Evolutionary conservation across 2,113 vertebrate genomes (phyloP).

Genomic region (Rhinogobius similis): DNA sequence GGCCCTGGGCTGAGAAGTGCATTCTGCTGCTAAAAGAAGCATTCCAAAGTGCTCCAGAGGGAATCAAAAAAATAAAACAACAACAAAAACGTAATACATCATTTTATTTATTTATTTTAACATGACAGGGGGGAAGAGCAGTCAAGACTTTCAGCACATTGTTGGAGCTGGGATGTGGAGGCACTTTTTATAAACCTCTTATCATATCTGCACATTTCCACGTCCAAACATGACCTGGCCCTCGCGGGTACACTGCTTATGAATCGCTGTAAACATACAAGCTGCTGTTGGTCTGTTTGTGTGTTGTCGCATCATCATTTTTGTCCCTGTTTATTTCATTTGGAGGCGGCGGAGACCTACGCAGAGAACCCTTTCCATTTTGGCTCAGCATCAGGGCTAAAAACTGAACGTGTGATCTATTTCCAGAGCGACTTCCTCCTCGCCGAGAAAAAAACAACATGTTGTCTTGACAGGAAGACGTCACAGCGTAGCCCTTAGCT

Average conservation of each 20-base stretch:
- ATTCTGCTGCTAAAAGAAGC: too few relatives aligned
- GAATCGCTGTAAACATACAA: conserved; percentile 52
- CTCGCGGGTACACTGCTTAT: conserved; percentile 1
- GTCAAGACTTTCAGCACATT: too few relatives aligned
- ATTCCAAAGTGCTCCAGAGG: too few relatives aligned
- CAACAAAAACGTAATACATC: too few relatives aligned
- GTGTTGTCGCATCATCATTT: conserved; percentile 32
- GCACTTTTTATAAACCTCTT: background rate
- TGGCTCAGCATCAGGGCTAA: conserved; percentile 44
- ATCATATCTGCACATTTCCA: background rate
- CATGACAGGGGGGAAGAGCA: too few relatives aligned
- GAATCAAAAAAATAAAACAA: too few relatives aligned
- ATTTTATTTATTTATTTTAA: too few relatives aligned
- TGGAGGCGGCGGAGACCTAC: conserved; percentile 34
- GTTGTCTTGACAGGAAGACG: conserved; percentile 22
- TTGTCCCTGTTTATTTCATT: conserved; percentile 58
- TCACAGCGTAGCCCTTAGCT: background rate
- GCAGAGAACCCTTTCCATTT: conserved; percentile 37
- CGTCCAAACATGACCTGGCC: background rate
- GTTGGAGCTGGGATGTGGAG: too few relatives aligned
- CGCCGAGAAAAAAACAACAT: conserved; percentile 24
- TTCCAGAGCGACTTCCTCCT: conserved; percentile 44
- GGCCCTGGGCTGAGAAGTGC: too few relatives aligned
- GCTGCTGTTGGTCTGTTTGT: conserved; percentile 30
- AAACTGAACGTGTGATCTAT: conserved; percentile 34